A percentile compares a stretch with the other conserved stretches of the same genome.
phyloP scores from a whole-genome alignment of 2,888 invertebrate genomes.

The Harmothoe impar region DNA sequence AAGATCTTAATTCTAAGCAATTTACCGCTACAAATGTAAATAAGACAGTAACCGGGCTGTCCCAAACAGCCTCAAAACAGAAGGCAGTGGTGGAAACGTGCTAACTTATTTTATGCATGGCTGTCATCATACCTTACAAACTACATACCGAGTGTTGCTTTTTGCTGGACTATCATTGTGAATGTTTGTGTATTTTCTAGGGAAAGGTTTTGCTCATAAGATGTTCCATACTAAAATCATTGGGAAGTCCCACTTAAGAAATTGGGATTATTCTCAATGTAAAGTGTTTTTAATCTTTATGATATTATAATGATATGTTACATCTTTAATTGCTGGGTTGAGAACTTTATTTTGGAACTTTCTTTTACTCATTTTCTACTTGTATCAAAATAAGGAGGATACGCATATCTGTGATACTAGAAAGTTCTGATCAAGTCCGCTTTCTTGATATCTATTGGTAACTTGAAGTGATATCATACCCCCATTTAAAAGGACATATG shows the following conservation, averaged over 20 bases:
- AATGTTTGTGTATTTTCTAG: background rate
- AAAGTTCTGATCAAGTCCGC: background rate
- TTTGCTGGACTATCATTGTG: background rate
- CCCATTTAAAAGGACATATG: background rate
- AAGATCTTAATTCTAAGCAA: slow-evolving; percentile 48
- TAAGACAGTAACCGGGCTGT: background rate
- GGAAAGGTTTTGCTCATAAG: background rate
- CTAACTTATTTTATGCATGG: background rate
- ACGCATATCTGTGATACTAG: slow-evolving; percentile 1
- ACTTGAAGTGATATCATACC: background rate
- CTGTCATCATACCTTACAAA: too few species aligned
- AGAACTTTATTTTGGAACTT: too few species aligned
- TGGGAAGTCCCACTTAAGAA: background rate
- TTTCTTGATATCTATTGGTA: background rate
- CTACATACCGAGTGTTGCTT: background rate
- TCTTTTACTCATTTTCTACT: too few species aligned
- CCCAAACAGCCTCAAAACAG: background rate
- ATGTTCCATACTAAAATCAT: background rate
- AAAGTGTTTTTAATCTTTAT: too few species aligned
- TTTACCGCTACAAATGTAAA: background rate
- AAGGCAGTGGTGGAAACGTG: slow-evolving; percentile 44
- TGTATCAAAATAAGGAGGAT: background rate
- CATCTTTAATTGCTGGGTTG: too few species aligned
- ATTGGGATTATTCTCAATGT: too few species aligned
- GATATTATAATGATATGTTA: too few species aligned